These are phyloP conservation scores for Xestia sexstrigata DNA, from an alignment of 2,888 invertebrate genomes.

Conservation along the genomic window DNA sequence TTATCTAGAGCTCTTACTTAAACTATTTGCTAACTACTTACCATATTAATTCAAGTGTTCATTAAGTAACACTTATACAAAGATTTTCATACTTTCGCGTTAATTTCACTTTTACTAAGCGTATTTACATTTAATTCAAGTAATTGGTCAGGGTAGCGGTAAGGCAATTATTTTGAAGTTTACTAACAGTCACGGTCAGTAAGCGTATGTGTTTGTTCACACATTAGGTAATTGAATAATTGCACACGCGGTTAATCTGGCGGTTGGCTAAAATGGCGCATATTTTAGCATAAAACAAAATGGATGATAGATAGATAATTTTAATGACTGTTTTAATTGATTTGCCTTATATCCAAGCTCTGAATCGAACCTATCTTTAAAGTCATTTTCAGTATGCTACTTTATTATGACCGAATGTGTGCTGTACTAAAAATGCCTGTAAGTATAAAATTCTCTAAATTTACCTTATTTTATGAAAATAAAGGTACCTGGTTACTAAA, in stretches of 20 bases:
- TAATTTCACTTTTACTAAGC: conserved; percentile 74
- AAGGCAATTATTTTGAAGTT: conserved; percentile 63
- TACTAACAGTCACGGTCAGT: conserved; percentile 74
- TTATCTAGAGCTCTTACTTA: conserved; percentile 32
- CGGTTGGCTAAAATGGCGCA: conserved; percentile 54
- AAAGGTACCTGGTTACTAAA: not conserved
- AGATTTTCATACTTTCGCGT: conserved; percentile 69
- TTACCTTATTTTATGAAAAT: not conserved
- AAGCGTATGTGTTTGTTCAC: conserved; percentile 71
- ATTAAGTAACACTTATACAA: conserved; percentile 54
- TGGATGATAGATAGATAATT: not conserved
- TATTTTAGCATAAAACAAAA: conserved; percentile 23
- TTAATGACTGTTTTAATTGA: not conserved
- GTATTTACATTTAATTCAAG: conserved; percentile 58
- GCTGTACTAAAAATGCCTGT: not conserved
- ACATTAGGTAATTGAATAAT: conserved; percentile 77
- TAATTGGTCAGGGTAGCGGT: conserved; percentile 63
- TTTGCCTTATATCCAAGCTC: not conserved
- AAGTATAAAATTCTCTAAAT: not conserved
- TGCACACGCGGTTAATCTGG: conserved; percentile 56
- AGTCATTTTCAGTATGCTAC: not conserved
- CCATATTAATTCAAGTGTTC: conserved; percentile 42
- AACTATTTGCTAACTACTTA: conserved; percentile 36
- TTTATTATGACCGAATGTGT: not conserved
- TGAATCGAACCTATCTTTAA: not conserved